Base-by-base conservation (phyloP, 2,113 vertebrate species). In the Hypocryptadius cinnamomeus region DNA sequence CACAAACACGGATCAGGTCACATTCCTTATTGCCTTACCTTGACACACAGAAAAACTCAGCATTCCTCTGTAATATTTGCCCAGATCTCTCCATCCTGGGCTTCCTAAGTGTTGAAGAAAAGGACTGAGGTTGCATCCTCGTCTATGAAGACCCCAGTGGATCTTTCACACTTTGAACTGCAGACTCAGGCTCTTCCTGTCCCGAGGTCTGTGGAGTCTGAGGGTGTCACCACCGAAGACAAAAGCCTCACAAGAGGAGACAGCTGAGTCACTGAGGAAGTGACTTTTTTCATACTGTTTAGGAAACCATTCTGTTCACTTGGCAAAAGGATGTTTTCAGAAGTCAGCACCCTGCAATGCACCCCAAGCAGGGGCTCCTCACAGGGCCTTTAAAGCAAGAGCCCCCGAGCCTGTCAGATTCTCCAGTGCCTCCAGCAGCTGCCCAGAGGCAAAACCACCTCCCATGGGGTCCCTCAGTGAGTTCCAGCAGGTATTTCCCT, bases 191-290 rank as follows among this genome's bases (percentile, higher is more conserved):
- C 81, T 73, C 45, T 79, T 72, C 65, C 86, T 25, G 31, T 53
- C 69, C 92, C 35, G 20, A 90, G 45, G 61, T 74, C 90, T 78
- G 45, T 59, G 68, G 64, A 84, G 79, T 60, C 76, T 82, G 60
- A 93, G 35, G 56, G 24, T 94, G 89, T 57, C 78, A 71, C 85
- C 84, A 51, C 69, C 39, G 44, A 19, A 71, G 87, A 89, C 80
- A 93, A 93, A 91, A 95, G 44, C 48, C 83, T 74, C 77, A 50
- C 64, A 40, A 22, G 61, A 87, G n/a, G 45, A 91, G 87, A 93
- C 94, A 80, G 94, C 73, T 96, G 93, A 96, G 92, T 96, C 96
- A 96, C 66, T 65, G 71, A 95, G 94, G 91, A 96, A 96, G 80
- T 93, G 65, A 87, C 85, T 63, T 85, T 94, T 90, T 63, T 81